Evolutionary conservation across 2,113 vertebrate species (phyloP), one percentile per base, ranked within the genome.

Genomic region (Motacilla alba): DNA sequence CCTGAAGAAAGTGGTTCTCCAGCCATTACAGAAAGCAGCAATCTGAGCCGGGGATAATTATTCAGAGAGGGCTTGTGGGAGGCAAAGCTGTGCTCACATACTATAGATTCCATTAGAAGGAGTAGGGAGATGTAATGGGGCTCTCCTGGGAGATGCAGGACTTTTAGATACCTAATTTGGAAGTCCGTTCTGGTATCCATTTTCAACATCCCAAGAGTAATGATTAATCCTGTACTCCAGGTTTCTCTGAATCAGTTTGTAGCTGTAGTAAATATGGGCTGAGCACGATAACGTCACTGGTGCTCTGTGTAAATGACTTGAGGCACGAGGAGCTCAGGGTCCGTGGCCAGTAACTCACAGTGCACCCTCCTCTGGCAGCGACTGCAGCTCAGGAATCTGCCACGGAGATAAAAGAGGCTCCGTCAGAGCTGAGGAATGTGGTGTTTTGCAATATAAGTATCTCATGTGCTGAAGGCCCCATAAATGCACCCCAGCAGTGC

Each of bases 181-280:
- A 97, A 97, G 96, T 94, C 92, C 96, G 46, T 93, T 94, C 96
- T 96, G 94, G 76, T 95, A 93, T 96, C 95, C 93, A 74, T 93
- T 97, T 97, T 69, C 86, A 86, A 73, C 79, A 35, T 96, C 95
- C 95, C 96, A 72, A 89, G 95, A 85, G 84, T 59, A 96, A 95
- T 91, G 91, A 96, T 94, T 94, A 95, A 95, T 94, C 83, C 91
- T 68, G 70, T 55, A 72, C 79, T 95, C 94, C 84, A 83, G 93
- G 73, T 95, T 96, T 91, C 95, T 86, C 91, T 95, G 93, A 96
- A 96, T 95, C 94, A 89, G 89, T 95, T 93, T 92, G 90, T 78
- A 89, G 90, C 94, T 81, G 94, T 95, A 96, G 93, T 94, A 96
- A 95, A 95, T 87, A 92, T 7, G 92, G 82, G 92, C 93, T 93